A percentile compares a stretch with the other conserved stretches of the same genome.
These are phyloP conservation scores for Gambusia yucatana DNA, from an alignment of 2,797 vertebrate genomes.

Conservation along the genomic window DNA sequence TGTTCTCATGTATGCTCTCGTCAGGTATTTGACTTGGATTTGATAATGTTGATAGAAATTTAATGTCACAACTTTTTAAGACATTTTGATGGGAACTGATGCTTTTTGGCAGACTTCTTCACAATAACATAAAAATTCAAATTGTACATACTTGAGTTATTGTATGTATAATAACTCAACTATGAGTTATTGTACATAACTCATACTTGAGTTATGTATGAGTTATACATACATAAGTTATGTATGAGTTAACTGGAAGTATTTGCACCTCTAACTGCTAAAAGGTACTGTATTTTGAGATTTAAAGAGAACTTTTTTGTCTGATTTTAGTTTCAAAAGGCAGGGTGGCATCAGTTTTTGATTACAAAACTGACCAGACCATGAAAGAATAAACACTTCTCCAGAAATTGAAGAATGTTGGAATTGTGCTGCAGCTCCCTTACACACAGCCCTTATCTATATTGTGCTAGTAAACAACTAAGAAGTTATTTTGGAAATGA, in stretches of 20 bases:
- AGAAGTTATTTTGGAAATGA: conserved; percentile 87
- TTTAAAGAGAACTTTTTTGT: conserved; percentile 19
- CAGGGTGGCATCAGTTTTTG: conserved; percentile 31
- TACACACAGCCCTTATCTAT: conserved; percentile 66
- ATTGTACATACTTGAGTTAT: neutral
- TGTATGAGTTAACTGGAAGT: neutral
- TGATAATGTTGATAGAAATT: conserved; percentile 2
- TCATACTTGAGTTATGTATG: too few species aligned
- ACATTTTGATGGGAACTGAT: neutral
- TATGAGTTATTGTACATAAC: too few species aligned
- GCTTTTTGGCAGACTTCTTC: neutral
- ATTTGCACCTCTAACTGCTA: neutral
- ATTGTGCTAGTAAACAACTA: conserved; percentile 81
- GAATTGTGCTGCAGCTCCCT: conserved; percentile 52
- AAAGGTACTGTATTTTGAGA: neutral
- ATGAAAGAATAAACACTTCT: conserved; percentile 53
- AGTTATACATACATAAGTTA: too few species aligned
- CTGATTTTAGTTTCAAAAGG: conserved; percentile 31
- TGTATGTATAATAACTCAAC: too few species aligned
- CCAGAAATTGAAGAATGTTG: conserved; percentile 24
- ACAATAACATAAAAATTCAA: neutral
- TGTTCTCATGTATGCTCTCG: conserved; percentile 8
- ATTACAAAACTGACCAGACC: conserved; percentile 33
- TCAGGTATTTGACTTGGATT: conserved; percentile 11
- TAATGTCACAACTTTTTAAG: neutral